phyloP scores from a whole-genome alignment of 2,888 invertebrate genomes.

The Caenorhabditis sp. region DNA sequence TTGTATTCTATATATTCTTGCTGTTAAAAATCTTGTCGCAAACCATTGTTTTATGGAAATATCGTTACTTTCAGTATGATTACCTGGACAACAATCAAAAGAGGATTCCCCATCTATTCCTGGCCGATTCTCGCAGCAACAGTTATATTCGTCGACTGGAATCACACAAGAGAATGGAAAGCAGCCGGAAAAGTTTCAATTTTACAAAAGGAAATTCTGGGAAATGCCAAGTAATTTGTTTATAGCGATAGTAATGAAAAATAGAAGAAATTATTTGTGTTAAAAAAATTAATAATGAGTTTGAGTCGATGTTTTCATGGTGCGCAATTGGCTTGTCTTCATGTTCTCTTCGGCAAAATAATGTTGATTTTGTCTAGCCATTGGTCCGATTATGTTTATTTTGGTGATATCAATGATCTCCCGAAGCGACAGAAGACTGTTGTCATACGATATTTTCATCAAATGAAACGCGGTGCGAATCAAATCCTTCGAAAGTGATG shows the following conservation, averaged over 20 bases:
- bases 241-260: conserved; percentile 9
- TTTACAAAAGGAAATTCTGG: conserved; percentile 53
- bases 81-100: conserved; percentile 43
- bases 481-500: conserved; percentile 32
- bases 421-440: conserved; percentile 11
- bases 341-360: not conserved
- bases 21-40: too few species aligned
- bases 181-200: conserved; percentile 52
- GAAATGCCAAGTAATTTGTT: conserved; percentile 8
- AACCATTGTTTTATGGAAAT: too few species aligned
- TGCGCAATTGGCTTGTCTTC: conserved; percentile 14
- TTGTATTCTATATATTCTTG: too few species aligned
- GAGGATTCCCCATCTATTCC: conserved; percentile 52
- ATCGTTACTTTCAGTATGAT: not conserved
- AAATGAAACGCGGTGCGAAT: conserved; percentile 28
- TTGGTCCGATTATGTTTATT: conserved; percentile 20
- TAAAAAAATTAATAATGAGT: not conserved
- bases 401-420: conserved; percentile 18
- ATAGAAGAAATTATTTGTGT: not conserved
- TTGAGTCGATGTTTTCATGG: conserved; percentile 22
- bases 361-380: conserved; percentile 32
- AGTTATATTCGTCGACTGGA: conserved; percentile 66
- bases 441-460: conserved; percentile 34
- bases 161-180: conserved; percentile 66
- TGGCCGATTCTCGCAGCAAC: conserved; percentile 58